Percentiles rank a stretch among this genome's conserved stretches.
Conservation (phyloP, 2,888 invertebrate species). For the Ephialtes manifestator region DNA sequence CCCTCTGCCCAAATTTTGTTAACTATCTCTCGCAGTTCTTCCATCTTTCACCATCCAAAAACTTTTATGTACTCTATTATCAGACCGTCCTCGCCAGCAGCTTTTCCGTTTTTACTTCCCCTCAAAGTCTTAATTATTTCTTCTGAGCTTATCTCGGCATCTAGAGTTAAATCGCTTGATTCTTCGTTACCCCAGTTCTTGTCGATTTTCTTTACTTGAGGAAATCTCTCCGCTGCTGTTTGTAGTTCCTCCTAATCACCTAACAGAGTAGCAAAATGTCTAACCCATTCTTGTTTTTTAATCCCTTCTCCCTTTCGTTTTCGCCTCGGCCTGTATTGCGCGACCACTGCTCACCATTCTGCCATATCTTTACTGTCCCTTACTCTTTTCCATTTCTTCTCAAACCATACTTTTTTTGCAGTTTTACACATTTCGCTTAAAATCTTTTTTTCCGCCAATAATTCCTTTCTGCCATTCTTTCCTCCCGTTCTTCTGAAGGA, state of each 20-base stretch:
- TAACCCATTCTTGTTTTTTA: conserved; percentile 12
- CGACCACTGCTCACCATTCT: conserved; percentile 24
- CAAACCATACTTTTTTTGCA: conserved; percentile 13
- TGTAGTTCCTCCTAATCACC: not conserved
- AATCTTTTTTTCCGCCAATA: not conserved
- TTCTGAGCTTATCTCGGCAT: not conserved
- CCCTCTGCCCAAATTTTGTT: conserved; percentile 11
- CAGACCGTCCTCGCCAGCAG: not conserved
- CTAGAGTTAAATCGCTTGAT: not conserved
- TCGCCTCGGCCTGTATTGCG: conserved; percentile 5
- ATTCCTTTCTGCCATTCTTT: conserved; percentile 1
- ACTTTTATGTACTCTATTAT: too few species aligned
- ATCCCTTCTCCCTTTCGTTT: not conserved
- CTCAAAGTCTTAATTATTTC: conserved; percentile 6
- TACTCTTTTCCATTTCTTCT: not conserved
- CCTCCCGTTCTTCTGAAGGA: not conserved
- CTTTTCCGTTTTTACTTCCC: not conserved
- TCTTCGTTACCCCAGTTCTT: not conserved
- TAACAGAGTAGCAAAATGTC: not conserved
- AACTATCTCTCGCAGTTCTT: conserved; percentile 4
- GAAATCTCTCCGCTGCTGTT: too few species aligned
- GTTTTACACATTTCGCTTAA: not conserved
- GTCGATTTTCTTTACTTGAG: not conserved
- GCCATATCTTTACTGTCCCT: conserved; percentile 15
- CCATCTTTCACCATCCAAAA: not conserved